A percentile compares a stretch with the other conserved stretches of the same genome.
phyloP scores from a whole-genome alignment of 2,113 vertebrate genomes.

The Paradoxurus hermaphroditus region DNA sequence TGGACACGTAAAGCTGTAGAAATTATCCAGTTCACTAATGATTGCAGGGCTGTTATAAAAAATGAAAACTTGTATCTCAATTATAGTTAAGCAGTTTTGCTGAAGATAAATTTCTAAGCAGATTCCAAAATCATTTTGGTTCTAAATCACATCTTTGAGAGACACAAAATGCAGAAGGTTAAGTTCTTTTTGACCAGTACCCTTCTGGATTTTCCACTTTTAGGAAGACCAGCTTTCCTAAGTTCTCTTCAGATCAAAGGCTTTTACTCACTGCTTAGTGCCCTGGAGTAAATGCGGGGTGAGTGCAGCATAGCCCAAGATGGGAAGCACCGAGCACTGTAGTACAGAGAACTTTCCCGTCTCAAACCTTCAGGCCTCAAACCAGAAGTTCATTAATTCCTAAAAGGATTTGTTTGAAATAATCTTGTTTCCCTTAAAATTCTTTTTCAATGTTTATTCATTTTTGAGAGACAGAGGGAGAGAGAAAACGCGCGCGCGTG shows the following conservation, averaged over 20 bases:
- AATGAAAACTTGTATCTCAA: too few relatives aligned
- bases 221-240: background rate
- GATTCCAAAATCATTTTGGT: too few relatives aligned
- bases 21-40: background rate
- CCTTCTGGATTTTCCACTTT: background rate
- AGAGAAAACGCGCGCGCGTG: too few relatives aligned
- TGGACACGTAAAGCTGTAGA: rapidly evolving
- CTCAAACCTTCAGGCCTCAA: background rate
- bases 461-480: too few relatives aligned
- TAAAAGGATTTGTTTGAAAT: background rate
- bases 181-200: too few relatives aligned
- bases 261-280: too few relatives aligned
- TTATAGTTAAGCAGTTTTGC: too few relatives aligned
- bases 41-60: background rate
- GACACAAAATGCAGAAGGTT: background rate
- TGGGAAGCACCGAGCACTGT: background rate
- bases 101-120: too few relatives aligned
- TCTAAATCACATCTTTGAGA: too few relatives aligned
- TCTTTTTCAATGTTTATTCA: too few relatives aligned
- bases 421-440: background rate
- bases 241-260: background rate
- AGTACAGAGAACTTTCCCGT: background rate
- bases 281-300: background rate
- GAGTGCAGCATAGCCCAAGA: rapidly evolving
- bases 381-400: background rate